Evolutionary conservation across 2,113 vertebrate genomes (phyloP).

Genomic region (Gila orcuttii): DNA sequence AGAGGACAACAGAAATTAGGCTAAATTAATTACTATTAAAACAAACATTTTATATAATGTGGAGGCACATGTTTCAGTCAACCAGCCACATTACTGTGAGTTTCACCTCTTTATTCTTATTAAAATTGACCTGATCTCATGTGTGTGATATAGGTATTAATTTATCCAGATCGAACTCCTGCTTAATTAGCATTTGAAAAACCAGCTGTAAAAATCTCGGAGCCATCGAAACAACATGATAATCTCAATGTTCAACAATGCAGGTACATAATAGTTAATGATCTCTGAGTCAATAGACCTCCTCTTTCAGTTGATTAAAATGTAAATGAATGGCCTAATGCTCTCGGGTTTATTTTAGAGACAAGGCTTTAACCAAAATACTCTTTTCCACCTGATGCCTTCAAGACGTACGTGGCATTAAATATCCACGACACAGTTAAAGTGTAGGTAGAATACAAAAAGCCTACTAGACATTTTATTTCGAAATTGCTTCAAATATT

Average conservation of each 20-base stretch:
- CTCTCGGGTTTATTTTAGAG: conserved; percentile 26
- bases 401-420: conserved; percentile 1
- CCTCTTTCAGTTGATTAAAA: conserved; percentile 55
- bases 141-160: conserved; percentile 46
- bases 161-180: conserved; percentile 59
- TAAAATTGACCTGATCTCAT: conserved; percentile 16
- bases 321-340: conserved; percentile 61
- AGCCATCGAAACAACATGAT: conserved; percentile 70
- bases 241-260: conserved; percentile 69
- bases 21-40: background rate
- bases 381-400: conserved; percentile 8
- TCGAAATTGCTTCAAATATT: background rate
- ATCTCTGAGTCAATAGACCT: conserved; percentile 59
- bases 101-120: conserved; percentile 48
- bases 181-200: conserved; percentile 60
- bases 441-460: background rate
- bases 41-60: background rate
- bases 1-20: background rate
- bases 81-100: background rate
- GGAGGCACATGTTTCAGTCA: background rate
- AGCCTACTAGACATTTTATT: background rate
- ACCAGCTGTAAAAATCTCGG: conserved; percentile 48
- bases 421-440: background rate
- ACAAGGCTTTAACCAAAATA: conserved; percentile 16
- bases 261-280: conserved; percentile 49